Base-by-base conservation (phyloP, 2,113 vertebrate genomes). In the Ardeotis arabs region DNA sequence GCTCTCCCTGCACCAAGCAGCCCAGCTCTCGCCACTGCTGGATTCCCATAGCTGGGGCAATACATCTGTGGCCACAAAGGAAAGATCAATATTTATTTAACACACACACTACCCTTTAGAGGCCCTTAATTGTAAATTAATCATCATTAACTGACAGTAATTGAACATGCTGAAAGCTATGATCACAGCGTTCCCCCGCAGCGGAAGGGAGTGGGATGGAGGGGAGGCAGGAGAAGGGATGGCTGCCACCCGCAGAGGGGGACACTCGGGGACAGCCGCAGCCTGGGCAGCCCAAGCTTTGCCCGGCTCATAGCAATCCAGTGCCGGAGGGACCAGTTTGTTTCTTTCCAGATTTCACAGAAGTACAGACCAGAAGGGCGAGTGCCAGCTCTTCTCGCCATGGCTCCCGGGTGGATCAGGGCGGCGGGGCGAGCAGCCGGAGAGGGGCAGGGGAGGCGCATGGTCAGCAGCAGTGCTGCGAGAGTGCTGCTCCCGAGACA, bases 11-110 rank as follows among this genome's bases (percentile, higher is more conserved):
- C 4, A 8, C 31, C n/a, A 8, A 44, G 60, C 62, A 85, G 89
- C 80, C 28, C 2, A 0, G 52, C 52, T 72, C 41, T 18, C 27
- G 52, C 79, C 53, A 28, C 80, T 13, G 75, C 73, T 6, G 14
- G 5, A 29, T 59, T 91, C 80, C 76, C 4, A 4, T 31, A 77
- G 73, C 76, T 3, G 22, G 58, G 87, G 66, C 75, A 85, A 94
- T 97, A 78, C n/a, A 90, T 96, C 93, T 91, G 74, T 49, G 77
- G 75, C 93, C 84, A 89, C 85, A 96, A 96, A 94, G 87, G 92
- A 92, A 94, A 92, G 94, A 98, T 97, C 96, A 94, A 97, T 97
- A 93, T 96, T 97, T 97, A 96, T 96, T 97, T 95, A 96, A 92
- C 92, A 93, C 87, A 95, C 90, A 96, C 91, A 92, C 56, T 95